These are phyloP conservation scores for Aspidiotus rigidus DNA, from an alignment of 2,888 invertebrate genomes.

Conservation along the genomic window DNA sequence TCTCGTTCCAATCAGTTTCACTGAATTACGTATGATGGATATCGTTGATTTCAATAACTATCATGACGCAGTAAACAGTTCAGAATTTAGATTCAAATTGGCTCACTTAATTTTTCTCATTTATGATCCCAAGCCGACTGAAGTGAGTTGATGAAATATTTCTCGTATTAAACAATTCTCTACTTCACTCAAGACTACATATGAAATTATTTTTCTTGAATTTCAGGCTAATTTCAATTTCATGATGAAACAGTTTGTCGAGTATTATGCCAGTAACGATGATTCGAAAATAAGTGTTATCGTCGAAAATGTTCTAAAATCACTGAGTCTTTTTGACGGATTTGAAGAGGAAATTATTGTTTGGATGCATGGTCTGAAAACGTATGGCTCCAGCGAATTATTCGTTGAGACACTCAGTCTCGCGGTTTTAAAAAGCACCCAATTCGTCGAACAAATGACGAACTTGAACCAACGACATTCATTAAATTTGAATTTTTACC, in stretches of 20 bases:
- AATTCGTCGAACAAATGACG: slow-evolving; percentile 10
- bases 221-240: slow-evolving; percentile 18
- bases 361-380: slow-evolving; percentile 19
- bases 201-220: no score
- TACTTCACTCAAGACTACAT: no score
- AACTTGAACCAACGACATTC: no score
- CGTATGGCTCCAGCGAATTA: background rate
- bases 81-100: slow-evolving; percentile 8
- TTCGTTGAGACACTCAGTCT: background rate
- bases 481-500: no score
- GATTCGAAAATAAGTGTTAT: slow-evolving; percentile 5
- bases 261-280: background rate
- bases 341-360: slow-evolving; percentile 20
- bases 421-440: slow-evolving; percentile 2
- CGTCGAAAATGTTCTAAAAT: slow-evolving; percentile 11
- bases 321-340: slow-evolving; percentile 20
- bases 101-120: slow-evolving; percentile 20
- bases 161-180: background rate
- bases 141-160: slow-evolving; percentile 6
- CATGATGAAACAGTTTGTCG: slow-evolving; percentile 15
- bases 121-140: slow-evolving; percentile 9
- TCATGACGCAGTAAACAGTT: background rate
- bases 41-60: background rate
- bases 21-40: slow-evolving; percentile 15
- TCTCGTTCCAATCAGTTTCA: slow-evolving; percentile 11